phyloP scores from a whole-genome alignment of 1,140 invertebrate genomes.

The Brachionus rotundiformis region DNA sequence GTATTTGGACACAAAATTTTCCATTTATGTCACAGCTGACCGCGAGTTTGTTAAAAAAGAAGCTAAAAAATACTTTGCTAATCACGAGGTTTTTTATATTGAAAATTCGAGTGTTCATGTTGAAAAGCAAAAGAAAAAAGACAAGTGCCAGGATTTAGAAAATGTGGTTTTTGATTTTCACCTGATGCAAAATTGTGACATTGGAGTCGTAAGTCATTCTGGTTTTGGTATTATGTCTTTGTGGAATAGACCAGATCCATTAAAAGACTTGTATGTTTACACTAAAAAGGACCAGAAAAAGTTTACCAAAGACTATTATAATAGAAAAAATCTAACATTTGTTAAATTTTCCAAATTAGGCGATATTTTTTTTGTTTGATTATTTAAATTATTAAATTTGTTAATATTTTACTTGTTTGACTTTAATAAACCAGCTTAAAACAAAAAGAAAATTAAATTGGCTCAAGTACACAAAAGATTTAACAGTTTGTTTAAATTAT shows the following conservation, averaged over 20 bases:
- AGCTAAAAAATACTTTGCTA: neutral
- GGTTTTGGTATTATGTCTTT: constrained; percentile 32
- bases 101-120: constrained; percentile 3
- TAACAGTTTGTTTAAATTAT: too few relatives aligned
- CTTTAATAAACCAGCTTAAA: too few relatives aligned
- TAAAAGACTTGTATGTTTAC: constrained; percentile 40
- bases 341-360: neutral
- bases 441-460: too few relatives aligned
- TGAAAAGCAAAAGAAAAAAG: neutral
- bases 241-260: constrained; percentile 32
- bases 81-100: neutral
- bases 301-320: neutral
- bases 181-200: constrained; percentile 47
- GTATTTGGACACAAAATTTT: neutral
- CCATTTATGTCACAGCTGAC: constrained; percentile 29
- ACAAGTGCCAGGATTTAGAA: constrained; percentile 20
- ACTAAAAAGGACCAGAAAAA: neutral
- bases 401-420: neutral
- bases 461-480: too few relatives aligned
- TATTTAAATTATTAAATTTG: neutral
- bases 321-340: constrained; percentile 28
- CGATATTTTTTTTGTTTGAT: constrained; percentile 12
- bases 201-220: constrained; percentile 19
- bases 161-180: constrained; percentile 40
- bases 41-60: neutral